These are phyloP conservation scores for Cerceris ruficornis DNA, from an alignment of 2,888 invertebrate species.

Conservation along the genomic window DNA sequence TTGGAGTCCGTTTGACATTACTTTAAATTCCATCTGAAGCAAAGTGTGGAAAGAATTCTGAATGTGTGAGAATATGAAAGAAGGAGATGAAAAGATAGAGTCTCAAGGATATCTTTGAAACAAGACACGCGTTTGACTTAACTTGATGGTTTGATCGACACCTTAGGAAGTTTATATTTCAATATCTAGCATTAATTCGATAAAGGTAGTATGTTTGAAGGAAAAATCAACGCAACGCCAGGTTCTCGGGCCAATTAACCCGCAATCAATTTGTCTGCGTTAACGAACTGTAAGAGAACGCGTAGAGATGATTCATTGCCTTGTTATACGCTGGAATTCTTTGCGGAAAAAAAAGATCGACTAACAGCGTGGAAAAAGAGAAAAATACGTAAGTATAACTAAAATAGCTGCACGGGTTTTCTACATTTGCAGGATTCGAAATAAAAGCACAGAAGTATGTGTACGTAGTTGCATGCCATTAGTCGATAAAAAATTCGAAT, in stretches of 20 bases:
- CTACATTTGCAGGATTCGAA: background rate
- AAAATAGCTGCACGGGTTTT: background rate
- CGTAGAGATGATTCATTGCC: conserved; percentile 48
- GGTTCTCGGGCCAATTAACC: conserved; percentile 45
- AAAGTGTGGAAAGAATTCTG: no score
- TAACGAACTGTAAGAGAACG: conserved; percentile 50
- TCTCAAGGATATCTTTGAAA: background rate
- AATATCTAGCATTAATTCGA: conserved; percentile 7
- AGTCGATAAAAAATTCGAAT: no score
- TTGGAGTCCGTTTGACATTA: no score
- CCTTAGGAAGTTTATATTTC: conserved; percentile 18
- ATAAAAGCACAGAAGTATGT: background rate
- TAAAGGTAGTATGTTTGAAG: conserved; percentile 24
- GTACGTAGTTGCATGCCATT: no score
- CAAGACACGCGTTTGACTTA: background rate
- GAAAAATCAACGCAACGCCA: conserved; percentile 32
- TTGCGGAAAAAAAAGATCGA: conserved; percentile 24
- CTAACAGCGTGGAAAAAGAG: conserved; percentile 9
- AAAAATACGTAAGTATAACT: conserved; percentile 8
- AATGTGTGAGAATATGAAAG: background rate
- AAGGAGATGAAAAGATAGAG: background rate
- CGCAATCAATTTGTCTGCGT: conserved; percentile 54
- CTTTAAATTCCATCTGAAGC: no score
- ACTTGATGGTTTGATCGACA: background rate
- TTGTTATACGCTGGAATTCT: conserved; percentile 35